A percentile compares a stretch with the other conserved stretches of the same genome.
Evolutionary conservation across 1,140 invertebrate genomes (phyloP).

Genomic region (Drosophila saltans): DNA sequence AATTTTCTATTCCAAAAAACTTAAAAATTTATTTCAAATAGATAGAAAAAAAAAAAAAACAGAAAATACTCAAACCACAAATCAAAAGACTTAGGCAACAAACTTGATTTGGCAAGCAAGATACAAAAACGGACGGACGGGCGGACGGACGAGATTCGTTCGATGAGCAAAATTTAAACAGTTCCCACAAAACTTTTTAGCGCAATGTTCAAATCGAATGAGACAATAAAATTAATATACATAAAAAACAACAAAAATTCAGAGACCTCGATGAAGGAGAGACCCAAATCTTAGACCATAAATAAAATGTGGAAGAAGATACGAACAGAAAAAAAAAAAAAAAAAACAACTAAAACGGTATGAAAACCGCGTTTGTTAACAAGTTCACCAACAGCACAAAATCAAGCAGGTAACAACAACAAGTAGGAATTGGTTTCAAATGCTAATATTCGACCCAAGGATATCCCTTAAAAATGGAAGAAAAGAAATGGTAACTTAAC

Average conservation of each 20-base stretch:
- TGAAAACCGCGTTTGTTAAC: slow-evolving; percentile 72
- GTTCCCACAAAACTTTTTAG: slow-evolving; percentile 59
- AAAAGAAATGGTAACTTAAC: too few relatives aligned
- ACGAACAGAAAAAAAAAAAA: slow-evolving; percentile 47
- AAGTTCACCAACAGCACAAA: slow-evolving; percentile 69
- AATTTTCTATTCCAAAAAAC: slow-evolving; percentile 52
- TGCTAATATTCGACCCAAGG: neutral
- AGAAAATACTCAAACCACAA: slow-evolving; percentile 38
- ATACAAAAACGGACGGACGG: neutral
- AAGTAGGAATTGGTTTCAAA: slow-evolving; percentile 5
- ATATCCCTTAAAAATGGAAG: neutral
- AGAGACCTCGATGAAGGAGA: slow-evolving; percentile 32
- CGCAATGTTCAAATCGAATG: slow-evolving; percentile 59
- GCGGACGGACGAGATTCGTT: too few relatives aligned
- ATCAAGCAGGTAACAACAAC: slow-evolving; percentile 58
- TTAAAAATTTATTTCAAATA: slow-evolving; percentile 14
- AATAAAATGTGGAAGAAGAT: slow-evolving; percentile 58
- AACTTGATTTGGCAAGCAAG: slow-evolving; percentile 47
- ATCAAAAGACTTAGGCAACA: slow-evolving; percentile 79
- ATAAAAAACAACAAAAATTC: slow-evolving; percentile 47
- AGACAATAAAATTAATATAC: slow-evolving; percentile 80
- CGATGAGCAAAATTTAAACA: slow-evolving; percentile 33
- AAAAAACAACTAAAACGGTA: slow-evolving; percentile 39
- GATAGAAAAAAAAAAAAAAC: neutral
- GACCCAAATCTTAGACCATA: slow-evolving; percentile 77